Conservation (phyloP, 2,888 invertebrate genomes). For the Eristalis pertinax region DNA sequence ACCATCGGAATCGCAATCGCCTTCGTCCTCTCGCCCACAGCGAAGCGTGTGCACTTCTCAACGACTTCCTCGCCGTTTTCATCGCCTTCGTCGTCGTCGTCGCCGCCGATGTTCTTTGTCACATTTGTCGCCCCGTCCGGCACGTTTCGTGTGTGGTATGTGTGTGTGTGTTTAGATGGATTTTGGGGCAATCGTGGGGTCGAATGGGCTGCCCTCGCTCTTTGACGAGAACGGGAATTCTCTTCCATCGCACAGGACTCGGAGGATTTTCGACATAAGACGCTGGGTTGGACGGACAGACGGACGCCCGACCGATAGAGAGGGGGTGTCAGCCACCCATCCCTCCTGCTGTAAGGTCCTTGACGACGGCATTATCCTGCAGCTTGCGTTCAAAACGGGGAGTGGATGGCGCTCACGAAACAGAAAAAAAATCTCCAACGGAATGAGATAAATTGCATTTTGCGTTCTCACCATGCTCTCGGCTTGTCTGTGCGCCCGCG, state of each 20-base stretch:
- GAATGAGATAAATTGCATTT: slow-evolving; percentile 69
- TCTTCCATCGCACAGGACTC: slow-evolving; percentile 33
- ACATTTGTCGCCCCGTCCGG: slow-evolving; percentile 20
- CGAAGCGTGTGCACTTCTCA: neutral
- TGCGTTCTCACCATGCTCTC: slow-evolving; percentile 35
- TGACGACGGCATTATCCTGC: slow-evolving; percentile 61
- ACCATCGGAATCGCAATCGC: neutral
- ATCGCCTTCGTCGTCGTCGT: neutral
- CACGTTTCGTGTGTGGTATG: slow-evolving; percentile 8
- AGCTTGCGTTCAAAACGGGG: slow-evolving; percentile 57
- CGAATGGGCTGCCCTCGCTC: neutral
- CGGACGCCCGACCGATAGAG: neutral
- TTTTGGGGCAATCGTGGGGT: neutral
- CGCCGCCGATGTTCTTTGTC: slow-evolving; percentile 5
- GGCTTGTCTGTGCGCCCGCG: neutral
- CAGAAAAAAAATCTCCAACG: slow-evolving; percentile 30
- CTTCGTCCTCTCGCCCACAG: neutral
- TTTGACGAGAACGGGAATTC: slow-evolving; percentile 44
- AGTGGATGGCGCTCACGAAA: neutral
- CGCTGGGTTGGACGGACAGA: slow-evolving; percentile 16
- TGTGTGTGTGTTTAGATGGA: slow-evolving; percentile 24
- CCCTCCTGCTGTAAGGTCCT: slow-evolving; percentile 49
- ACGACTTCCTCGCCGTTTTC: neutral
- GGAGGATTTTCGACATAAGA: slow-evolving; percentile 51
- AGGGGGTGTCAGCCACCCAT: neutral